Percentiles rank a stretch among this genome's conserved stretches.
These are phyloP conservation scores for Drosophila anomelani DNA, from an alignment of 2,888 invertebrate genomes.

Conservation along the genomic window DNA sequence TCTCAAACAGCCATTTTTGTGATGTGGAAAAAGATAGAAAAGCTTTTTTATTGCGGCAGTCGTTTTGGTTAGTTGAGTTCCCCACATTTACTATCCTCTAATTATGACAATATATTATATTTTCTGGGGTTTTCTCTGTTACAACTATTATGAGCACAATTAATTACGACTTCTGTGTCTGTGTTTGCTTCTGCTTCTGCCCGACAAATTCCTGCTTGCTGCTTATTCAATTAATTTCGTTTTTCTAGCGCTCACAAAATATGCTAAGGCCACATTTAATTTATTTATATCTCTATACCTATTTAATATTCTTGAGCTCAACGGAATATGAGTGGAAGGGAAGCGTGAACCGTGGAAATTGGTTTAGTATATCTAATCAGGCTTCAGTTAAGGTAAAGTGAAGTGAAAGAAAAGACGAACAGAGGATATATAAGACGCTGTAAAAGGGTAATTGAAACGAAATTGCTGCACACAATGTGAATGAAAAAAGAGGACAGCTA, in stretches of 20 bases:
- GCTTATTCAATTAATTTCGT: constrained; percentile 38
- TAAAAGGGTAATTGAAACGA: constrained; percentile 33
- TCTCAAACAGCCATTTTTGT: constrained; percentile 42
- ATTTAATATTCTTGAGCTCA: constrained; percentile 36
- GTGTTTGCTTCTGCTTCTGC: constrained; percentile 6
- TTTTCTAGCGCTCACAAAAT: constrained; percentile 64
- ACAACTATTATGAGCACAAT: constrained; percentile 52
- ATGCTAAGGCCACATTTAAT: constrained; percentile 78
- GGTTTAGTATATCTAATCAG: constrained; percentile 66
- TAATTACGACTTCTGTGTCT: constrained; percentile 43
- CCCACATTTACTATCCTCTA: constrained; percentile 19
- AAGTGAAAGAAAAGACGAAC: constrained; percentile 19
- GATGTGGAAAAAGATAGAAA: constrained; percentile 45
- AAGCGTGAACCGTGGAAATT: constrained; percentile 30
- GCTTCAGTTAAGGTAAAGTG: constrained; percentile 46
- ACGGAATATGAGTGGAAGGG: constrained; percentile 26
- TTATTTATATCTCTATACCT: constrained; percentile 55
- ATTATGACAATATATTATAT: constrained; percentile 26
- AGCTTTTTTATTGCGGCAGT: constrained; percentile 68
- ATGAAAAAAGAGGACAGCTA: constrained; percentile 17
- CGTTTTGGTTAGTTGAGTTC: constrained; percentile 47
- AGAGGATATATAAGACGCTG: constrained; percentile 27
- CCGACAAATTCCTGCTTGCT: constrained; percentile 48
- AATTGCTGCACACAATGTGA: constrained; percentile 32
- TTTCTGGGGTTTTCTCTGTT: constrained; percentile 15